Percentiles rank a stretch among this genome's conserved stretches.
Conservation (phyloP, 2,113 vertebrate genomes). For the Xiphophorus maculatus region DNA sequence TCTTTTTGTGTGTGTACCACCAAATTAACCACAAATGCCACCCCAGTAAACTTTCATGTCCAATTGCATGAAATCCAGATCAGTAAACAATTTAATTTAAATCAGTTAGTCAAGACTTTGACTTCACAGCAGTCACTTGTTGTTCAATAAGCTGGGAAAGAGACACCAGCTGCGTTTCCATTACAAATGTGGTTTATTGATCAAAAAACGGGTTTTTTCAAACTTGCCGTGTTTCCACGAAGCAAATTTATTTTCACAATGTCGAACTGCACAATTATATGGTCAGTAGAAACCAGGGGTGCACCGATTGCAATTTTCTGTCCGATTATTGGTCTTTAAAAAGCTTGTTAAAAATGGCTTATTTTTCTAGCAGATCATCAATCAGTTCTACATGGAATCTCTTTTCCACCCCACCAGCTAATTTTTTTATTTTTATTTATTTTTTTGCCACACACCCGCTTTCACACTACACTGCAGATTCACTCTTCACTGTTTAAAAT, state of each 20-base stretch:
- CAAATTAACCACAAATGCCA: too few species aligned
- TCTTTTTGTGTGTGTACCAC: too few species aligned
- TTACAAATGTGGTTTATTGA: too few species aligned
- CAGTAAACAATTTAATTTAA: not conserved
- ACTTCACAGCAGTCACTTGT: not conserved
- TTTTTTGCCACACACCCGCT: conserved; percentile 4
- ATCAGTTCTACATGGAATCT: conserved; percentile 11
- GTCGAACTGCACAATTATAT: too few species aligned
- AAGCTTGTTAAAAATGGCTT: conserved; percentile 10
- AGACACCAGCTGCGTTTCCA: too few species aligned
- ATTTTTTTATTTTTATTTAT: not conserved
- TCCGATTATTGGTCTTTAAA: too few species aligned
- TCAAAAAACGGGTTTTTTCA: too few species aligned
- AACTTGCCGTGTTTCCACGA: too few species aligned
- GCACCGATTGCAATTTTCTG: too few species aligned
- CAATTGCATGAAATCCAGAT: not conserved
- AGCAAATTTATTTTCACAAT: too few species aligned
- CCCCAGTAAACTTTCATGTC: not conserved
- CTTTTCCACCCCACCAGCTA: not conserved
- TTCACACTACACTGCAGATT: conserved; percentile 23
- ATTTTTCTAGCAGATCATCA: conserved; percentile 13
- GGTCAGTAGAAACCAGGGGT: too few species aligned
- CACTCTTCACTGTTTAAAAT: conserved; percentile 39
- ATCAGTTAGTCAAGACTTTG: not conserved
- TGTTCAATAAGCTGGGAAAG: too few species aligned